These are phyloP conservation scores for Pterostichus niger DNA, from an alignment of 2,888 invertebrate species.

Conservation along the genomic window DNA sequence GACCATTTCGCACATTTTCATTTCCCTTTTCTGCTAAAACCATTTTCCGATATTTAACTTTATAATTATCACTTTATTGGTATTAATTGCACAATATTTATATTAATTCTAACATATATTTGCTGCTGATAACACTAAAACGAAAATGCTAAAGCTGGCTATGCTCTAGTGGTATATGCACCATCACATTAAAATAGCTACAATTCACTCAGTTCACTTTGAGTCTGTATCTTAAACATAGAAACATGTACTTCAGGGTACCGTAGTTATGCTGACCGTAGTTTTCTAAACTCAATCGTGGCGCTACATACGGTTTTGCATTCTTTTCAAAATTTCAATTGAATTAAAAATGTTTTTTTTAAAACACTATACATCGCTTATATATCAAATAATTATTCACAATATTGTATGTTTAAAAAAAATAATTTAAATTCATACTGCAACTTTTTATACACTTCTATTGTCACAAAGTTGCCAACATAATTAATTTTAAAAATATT, in stretches of 20 bases:
- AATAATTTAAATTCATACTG: neutral
- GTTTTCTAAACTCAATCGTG: slow-evolving; percentile 17
- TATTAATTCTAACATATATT: slow-evolving; percentile 51
- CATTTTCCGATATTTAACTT: slow-evolving; percentile 79
- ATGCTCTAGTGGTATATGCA: slow-evolving; percentile 62
- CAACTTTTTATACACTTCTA: neutral
- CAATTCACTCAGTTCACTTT: slow-evolving; percentile 57
- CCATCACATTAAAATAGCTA: slow-evolving; percentile 57
- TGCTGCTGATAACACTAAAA: slow-evolving; percentile 58
- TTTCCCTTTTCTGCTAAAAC: slow-evolving; percentile 93
- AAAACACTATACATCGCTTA: neutral
- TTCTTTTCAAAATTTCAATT: slow-evolving; percentile 32
- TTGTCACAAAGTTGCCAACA: slow-evolving; percentile 21
- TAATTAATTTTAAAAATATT: neutral
- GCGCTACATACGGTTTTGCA: slow-evolving; percentile 45
- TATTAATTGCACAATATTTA: slow-evolving; percentile 56
- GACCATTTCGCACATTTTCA: slow-evolving; percentile 90
- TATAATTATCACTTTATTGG: slow-evolving; percentile 40
- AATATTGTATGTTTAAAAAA: neutral
- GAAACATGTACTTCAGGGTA: slow-evolving; percentile 58
- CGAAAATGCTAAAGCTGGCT: slow-evolving; percentile 61
- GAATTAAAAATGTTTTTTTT: neutral
- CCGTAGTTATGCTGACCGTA: slow-evolving; percentile 63
- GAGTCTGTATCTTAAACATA: slow-evolving; percentile 31
- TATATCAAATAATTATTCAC: neutral